Conservation (phyloP, 2,797 vertebrate species). For the Centroberyx gerrardi region DNA sequence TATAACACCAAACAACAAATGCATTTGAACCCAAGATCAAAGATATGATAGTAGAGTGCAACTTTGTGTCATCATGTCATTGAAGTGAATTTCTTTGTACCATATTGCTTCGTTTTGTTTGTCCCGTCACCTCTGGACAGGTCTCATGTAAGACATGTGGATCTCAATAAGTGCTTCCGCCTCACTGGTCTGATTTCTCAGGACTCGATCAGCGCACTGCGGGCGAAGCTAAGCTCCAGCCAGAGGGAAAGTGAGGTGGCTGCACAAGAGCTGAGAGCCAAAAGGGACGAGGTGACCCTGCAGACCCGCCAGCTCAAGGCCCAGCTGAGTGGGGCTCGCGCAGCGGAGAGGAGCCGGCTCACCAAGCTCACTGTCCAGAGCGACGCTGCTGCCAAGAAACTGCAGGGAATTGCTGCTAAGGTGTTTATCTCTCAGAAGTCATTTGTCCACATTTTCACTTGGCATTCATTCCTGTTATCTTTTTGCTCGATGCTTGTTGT, state of each 20-base stretch:
- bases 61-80: too few species aligned
- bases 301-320: conserved; percentile 80
- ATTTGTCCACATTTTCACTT: too few species aligned
- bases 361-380: conserved; percentile 81
- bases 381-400: conserved; percentile 75
- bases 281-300: conserved; percentile 74
- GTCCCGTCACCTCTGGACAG: too few species aligned
- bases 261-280: conserved; percentile 51
- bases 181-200: conserved; percentile 49
- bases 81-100: too few species aligned
- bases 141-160: too few species aligned
- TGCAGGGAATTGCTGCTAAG: conserved; percentile 78
- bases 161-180: neutral
- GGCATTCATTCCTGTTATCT: too few species aligned
- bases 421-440: conserved; percentile 61
- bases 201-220: conserved; percentile 78
- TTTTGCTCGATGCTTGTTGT: neutral
- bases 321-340: conserved; percentile 68
- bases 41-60: too few species aligned
- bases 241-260: conserved; percentile 72
- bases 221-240: conserved; percentile 64
- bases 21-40: too few species aligned
- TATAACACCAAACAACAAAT: too few species aligned
- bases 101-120: too few species aligned
- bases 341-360: conserved; percentile 69